Conservation (phyloP, 2,888 invertebrate genomes). For the Ormyrus nitidulus region DNA sequence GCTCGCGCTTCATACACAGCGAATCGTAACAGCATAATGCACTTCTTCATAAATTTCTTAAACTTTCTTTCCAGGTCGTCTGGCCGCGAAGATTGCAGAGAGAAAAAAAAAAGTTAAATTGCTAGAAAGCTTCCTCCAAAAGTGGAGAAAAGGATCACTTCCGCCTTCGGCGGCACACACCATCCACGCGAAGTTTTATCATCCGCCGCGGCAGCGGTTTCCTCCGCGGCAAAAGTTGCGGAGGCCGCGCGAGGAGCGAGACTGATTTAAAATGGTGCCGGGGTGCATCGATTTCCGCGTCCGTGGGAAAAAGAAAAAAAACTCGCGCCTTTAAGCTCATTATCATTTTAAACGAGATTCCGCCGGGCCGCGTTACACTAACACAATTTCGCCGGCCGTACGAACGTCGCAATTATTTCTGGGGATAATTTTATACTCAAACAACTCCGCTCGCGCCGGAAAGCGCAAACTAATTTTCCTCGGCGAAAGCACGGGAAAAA, state of each 20-base stretch:
- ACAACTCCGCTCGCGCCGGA: neutral
- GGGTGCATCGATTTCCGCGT: slow-evolving; percentile 19
- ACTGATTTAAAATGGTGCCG: slow-evolving; percentile 28
- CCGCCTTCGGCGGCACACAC: neutral
- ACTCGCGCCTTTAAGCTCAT: slow-evolving; percentile 13
- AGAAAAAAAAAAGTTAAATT: slow-evolving; percentile 48
- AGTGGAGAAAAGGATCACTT: slow-evolving; percentile 28
- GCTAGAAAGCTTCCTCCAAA: slow-evolving; percentile 26
- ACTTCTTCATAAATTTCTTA: slow-evolving; percentile 14
- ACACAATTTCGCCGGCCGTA: slow-evolving; percentile 13
- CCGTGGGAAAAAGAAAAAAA: neutral
- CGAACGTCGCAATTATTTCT: neutral
- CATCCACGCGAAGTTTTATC: slow-evolving; percentile 38
- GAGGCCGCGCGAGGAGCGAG: neutral
- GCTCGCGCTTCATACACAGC: too few relatives aligned
- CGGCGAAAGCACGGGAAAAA: neutral
- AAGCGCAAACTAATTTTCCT: slow-evolving; percentile 6
- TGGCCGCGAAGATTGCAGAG: neutral
- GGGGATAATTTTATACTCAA: neutral
- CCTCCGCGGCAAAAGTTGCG: slow-evolving; percentile 9
- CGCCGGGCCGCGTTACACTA: slow-evolving; percentile 15
- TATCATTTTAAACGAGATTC: slow-evolving; percentile 34
- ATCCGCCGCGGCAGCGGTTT: slow-evolving; percentile 25
- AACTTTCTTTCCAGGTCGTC: neutral
- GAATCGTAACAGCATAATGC: neutral